These are phyloP conservation scores for Melanostoma mellinum DNA, from an alignment of 2,888 invertebrate genomes.

Conservation along the genomic window DNA sequence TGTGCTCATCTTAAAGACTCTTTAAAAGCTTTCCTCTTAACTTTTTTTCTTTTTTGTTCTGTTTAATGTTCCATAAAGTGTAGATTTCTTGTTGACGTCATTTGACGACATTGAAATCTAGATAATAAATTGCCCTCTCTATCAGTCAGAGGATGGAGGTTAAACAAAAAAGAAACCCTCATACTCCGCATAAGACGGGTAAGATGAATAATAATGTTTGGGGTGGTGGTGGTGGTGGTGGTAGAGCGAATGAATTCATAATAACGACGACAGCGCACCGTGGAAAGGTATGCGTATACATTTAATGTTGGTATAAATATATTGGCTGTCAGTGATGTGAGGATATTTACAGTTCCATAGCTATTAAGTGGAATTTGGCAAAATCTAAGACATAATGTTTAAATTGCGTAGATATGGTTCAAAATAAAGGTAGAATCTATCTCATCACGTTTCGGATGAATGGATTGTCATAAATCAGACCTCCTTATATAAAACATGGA, in stretches of 20 bases:
- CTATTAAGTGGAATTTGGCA: slow-evolving; percentile 33
- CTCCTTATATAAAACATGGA: neutral
- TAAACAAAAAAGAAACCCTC: neutral
- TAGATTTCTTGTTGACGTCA: slow-evolving; percentile 53
- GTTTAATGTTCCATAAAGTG: slow-evolving; percentile 1
- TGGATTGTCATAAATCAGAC: slow-evolving; percentile 42
- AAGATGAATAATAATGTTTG: neutral
- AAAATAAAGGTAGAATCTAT: slow-evolving; percentile 26
- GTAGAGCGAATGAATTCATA: slow-evolving; percentile 35
- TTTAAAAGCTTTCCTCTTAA: slow-evolving; percentile 30
- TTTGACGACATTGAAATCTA: slow-evolving; percentile 57
- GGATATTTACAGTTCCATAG: slow-evolving; percentile 36
- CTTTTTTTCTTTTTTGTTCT: neutral
- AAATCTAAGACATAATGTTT: slow-evolving; percentile 32
- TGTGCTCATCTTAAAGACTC: slow-evolving; percentile 26
- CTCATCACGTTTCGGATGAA: slow-evolving; percentile 43
- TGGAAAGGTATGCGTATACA: slow-evolving; percentile 12
- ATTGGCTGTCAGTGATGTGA: slow-evolving; percentile 23
- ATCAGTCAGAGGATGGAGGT: neutral
- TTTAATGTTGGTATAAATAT: neutral
- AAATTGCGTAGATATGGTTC: slow-evolving; percentile 40
- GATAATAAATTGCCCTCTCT: slow-evolving; percentile 37
- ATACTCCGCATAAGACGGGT: too few species aligned
- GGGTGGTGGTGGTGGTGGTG: neutral
- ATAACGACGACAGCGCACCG: slow-evolving; percentile 8